phyloP scores from a whole-genome alignment of 2,888 invertebrate species.

The Pardosa pseudoannulata region DNA sequence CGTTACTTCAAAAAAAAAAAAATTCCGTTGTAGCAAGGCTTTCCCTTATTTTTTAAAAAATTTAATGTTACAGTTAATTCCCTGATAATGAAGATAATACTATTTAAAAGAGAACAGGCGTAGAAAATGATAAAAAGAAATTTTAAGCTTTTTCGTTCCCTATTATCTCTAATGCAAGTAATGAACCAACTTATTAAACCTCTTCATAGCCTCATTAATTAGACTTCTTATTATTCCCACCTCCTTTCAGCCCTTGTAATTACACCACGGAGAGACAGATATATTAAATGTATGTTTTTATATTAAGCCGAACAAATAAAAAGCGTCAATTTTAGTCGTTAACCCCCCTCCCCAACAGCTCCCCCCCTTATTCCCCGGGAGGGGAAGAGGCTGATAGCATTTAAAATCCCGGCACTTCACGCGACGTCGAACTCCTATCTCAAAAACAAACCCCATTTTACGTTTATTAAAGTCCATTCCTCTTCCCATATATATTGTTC shows the following conservation, averaged over 20 bases:
- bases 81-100: background rate
- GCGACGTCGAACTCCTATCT: conserved; percentile 28
- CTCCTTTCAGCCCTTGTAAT: background rate
- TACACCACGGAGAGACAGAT: background rate
- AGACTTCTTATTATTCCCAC: conserved; percentile 10
- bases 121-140: background rate
- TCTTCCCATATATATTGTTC: conserved; percentile 47
- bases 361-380: background rate
- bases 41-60: too few relatives aligned
- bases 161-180: conserved; percentile 6
- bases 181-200: background rate
- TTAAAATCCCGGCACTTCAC: conserved; percentile 30
- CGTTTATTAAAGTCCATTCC: conserved; percentile 45
- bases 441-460: conserved; percentile 55
- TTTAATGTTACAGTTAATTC: background rate
- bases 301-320: conserved; percentile 13
- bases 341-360: background rate
- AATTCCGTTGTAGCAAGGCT: too few relatives aligned
- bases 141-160: background rate
- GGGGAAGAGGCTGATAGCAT: conserved; percentile 19
- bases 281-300: conserved; percentile 6
- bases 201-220: background rate
- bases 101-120: background rate
- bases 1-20: too few relatives aligned
- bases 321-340: conserved; percentile 9